Conservation (phyloP, 1,140 invertebrate species). For the Lasaia peninsularis region DNA sequence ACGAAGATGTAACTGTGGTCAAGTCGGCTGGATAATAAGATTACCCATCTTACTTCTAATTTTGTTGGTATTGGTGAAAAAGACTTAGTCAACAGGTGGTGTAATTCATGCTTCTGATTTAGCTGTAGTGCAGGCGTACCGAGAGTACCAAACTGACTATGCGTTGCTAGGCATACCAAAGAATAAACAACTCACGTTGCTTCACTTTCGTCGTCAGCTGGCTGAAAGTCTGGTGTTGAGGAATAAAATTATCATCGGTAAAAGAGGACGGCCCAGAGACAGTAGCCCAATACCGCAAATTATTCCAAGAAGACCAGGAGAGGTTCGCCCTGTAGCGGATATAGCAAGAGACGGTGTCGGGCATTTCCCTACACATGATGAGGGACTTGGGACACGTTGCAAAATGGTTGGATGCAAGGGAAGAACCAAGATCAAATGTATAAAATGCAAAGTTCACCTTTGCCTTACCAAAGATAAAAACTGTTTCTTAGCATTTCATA, state of each 20-base stretch:
- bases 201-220: constrained; percentile 31
- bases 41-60: constrained; percentile 58
- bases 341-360: constrained; percentile 32
- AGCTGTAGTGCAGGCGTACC: constrained; percentile 32
- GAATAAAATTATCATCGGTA: constrained; percentile 29
- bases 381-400: constrained; percentile 27
- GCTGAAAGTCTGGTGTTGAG: constrained; percentile 31
- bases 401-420: constrained; percentile 32
- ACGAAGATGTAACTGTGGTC: constrained; percentile 44
- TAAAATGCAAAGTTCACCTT: constrained; percentile 25
- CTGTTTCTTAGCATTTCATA: constrained; percentile 35
- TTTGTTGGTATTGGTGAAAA: constrained; percentile 54
- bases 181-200: constrained; percentile 30
- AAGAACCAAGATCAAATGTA: constrained; percentile 29
- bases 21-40: constrained; percentile 64
- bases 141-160: constrained; percentile 34
- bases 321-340: constrained; percentile 29
- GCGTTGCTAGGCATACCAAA: constrained; percentile 28
- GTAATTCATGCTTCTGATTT: constrained; percentile 41
- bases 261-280: constrained; percentile 30
- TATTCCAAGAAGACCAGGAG: constrained; percentile 34
- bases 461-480: constrained; percentile 32
- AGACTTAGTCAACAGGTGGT: constrained; percentile 40
- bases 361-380: constrained; percentile 32
- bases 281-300: constrained; percentile 29